Percentiles rank a stretch among this genome's conserved stretches.
These are phyloP conservation scores for Polymixis flavicincta DNA, from an alignment of 2,888 invertebrate species.

Conservation along the genomic window DNA sequence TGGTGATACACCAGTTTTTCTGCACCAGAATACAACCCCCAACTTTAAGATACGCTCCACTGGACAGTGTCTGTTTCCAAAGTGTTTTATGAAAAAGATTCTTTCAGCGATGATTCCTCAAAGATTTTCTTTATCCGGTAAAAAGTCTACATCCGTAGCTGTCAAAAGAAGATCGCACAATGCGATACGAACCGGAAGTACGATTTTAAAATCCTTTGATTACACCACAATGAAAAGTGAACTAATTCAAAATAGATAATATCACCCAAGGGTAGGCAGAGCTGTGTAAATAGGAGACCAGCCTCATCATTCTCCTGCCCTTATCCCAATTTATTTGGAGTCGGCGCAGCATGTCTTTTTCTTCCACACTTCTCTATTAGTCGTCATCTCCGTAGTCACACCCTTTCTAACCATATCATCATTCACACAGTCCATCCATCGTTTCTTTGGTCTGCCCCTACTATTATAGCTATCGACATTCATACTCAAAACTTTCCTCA, in stretches of 20 bases:
- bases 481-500: too few relatives aligned
- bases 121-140: conserved; percentile 16
- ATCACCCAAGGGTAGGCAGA: not conserved
- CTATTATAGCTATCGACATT: too few relatives aligned
- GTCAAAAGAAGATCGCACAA: conserved; percentile 7
- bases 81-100: conserved; percentile 3
- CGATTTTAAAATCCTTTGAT: conserved; percentile 31
- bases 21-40: not conserved
- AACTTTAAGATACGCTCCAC: not conserved
- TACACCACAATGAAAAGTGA: not conserved
- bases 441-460: too few relatives aligned
- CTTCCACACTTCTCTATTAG: too few relatives aligned
- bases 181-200: not conserved
- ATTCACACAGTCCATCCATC: too few relatives aligned
- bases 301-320: too few relatives aligned
- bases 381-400: too few relatives aligned
- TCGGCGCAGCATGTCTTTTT: too few relatives aligned
- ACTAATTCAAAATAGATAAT: not conserved
- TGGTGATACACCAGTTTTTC: not conserved
- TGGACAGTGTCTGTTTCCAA: not conserved
- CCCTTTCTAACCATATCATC: too few relatives aligned
- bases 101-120: not conserved
- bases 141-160: conserved; percentile 15
- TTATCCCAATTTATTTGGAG: too few relatives aligned
- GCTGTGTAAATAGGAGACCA: not conserved